Conservation (phyloP, 2,797 vertebrate genomes). For the Crocodylus rhombifer region DNA sequence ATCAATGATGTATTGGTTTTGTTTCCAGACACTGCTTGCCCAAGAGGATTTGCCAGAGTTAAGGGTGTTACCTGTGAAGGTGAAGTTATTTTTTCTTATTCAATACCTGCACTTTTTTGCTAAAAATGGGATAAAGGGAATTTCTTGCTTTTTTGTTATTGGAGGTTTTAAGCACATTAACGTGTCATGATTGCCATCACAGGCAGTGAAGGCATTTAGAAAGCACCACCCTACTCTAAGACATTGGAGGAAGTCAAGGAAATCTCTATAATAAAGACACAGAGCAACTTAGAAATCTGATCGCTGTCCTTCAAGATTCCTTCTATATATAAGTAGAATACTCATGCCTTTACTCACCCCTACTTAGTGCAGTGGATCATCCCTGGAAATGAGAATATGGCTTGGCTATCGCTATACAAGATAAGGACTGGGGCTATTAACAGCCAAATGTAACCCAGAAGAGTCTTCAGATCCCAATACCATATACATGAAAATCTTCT, state of each 20-base stretch:
- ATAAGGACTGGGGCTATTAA: background rate
- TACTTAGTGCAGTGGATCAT: background rate
- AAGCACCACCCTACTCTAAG: background rate
- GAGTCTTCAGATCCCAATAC: background rate
- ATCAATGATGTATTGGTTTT: background rate
- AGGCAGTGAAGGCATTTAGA: background rate
- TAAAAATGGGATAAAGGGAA: background rate
- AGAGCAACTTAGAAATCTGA: background rate
- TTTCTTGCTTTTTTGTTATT: background rate
- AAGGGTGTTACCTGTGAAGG: slow-evolving; percentile 84
- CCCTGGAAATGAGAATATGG: background rate
- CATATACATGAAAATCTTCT: background rate
- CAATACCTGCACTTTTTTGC: rapidly evolving
- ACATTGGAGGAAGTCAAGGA: background rate
- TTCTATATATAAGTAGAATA: background rate
- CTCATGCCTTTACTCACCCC: background rate
- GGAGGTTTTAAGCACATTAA: background rate
- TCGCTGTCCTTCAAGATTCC: background rate
- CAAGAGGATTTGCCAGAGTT: slow-evolving; percentile 82
- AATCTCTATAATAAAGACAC: background rate
- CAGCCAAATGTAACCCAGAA: background rate
- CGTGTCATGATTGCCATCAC: background rate
- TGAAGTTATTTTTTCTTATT: slow-evolving; percentile 45
- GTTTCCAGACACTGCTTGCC: slow-evolving; percentile 80
- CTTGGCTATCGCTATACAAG: background rate